Evolutionary conservation across 1,140 invertebrate genomes (phyloP).

Genomic region (Sesamia nonagrioides): DNA sequence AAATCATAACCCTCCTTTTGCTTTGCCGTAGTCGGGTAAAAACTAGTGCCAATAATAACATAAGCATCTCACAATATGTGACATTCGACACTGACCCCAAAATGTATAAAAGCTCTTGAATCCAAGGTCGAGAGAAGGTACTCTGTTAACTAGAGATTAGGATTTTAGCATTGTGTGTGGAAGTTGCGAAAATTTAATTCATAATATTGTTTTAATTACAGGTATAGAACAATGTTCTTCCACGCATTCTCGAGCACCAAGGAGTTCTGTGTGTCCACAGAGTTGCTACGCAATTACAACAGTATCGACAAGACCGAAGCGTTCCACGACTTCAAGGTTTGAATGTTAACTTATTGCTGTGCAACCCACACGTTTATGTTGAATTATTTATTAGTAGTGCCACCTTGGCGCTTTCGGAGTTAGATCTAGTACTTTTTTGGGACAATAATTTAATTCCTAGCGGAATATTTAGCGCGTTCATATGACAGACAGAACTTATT

Average conservation of each 20-base stretch:
- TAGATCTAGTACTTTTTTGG: no score
- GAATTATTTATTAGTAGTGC: slow-evolving; percentile 34
- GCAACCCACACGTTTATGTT: slow-evolving; percentile 9
- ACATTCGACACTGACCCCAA: slow-evolving; percentile 63
- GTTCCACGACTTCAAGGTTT: slow-evolving; percentile 91
- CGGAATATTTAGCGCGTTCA: no score
- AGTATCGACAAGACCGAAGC: slow-evolving; percentile 87
- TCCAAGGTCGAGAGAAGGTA: slow-evolving; percentile 52
- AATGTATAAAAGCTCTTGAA: slow-evolving; percentile 50
- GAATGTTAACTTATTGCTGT: slow-evolving; percentile 51
- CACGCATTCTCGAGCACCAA: slow-evolving; percentile 92
- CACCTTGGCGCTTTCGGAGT: no score
- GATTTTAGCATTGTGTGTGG: slow-evolving; percentile 43
- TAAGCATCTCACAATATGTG: neutral
- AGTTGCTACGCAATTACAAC: slow-evolving; percentile 91
- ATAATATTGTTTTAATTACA: slow-evolving; percentile 66
- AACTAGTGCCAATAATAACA: slow-evolving; percentile 11
- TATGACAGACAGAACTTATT: no score
- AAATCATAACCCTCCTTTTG: no score
- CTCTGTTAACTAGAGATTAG: slow-evolving; percentile 29
- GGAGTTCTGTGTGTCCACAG: slow-evolving; percentile 92
- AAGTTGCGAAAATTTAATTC: slow-evolving; percentile 27
- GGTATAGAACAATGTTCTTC: slow-evolving; percentile 92
- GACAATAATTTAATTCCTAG: no score
- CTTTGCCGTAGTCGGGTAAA: no score